Evolutionary conservation across 2,797 vertebrate species (phyloP), one percentile per base, ranked within the genome.

Genomic region (Pitangus sulphuratus): DNA sequence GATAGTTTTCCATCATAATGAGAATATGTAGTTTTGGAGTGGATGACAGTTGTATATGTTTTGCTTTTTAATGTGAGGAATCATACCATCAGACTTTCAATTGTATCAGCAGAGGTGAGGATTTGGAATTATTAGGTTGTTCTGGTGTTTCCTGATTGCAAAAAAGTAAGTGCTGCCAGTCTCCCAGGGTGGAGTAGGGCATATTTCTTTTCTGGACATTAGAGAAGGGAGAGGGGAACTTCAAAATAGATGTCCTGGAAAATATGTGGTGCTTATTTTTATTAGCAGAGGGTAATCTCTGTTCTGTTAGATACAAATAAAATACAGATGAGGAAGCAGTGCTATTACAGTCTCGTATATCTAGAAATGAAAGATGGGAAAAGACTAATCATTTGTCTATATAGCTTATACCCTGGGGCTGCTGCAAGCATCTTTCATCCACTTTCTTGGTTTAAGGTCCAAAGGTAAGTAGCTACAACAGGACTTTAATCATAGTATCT

Each of bases 201-300:
- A 30, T n/a, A n/a, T 84, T 90, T 45, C 17, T 77, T 61, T 50
- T 80, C 66, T 79, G 70, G 19, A 17, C 22, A 8, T 22, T 39
- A 11, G 19, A 53, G 65, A 60, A 50, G 18, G 19, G 6, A 66
- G 68, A 58, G 50, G 17, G 16, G 7, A 66, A 19, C 22, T 93
- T 87, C 75, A 87, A 89, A 90, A 86, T 61, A 96, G 61, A 21
- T 72, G 16, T 72, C 80, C 70, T 76, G 81, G 86, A 75, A 91
- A 87, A 93, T 39, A 58, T 5, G 33, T 77, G 48, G 42, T 35
- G 39, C 13, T 66, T 56, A 20, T 69, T 93, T 87, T 95, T 56
- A 69, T 92, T 95, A 71, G 35, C 25, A 28, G 25, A 57, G 71
- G 10, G 21, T 62, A 68, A 22, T 66, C 57, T 92, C 58, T 90